Evolutionary conservation across 2,113 vertebrate genomes (phyloP), one percentile per base, ranked within the genome.

Genomic region (Tychaedon coryphoeus): DNA sequence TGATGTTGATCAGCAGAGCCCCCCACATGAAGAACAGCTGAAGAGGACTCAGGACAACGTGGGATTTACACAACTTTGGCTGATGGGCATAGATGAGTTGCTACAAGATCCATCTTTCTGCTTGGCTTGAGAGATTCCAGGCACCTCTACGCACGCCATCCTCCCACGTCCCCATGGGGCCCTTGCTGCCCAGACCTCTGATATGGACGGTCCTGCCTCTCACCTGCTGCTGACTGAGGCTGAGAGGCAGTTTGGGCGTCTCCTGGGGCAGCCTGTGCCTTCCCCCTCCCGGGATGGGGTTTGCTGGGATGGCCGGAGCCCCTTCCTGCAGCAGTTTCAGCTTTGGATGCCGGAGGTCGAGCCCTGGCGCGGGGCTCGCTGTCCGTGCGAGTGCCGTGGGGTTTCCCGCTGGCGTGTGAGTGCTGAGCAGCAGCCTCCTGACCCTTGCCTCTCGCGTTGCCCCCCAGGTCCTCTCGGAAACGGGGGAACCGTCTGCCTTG

Each of bases 401-500:
- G 45, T 76, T 75, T 91, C 77, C 88, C 69, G 14, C 91, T 70
- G 6, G 40, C 5, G 75, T 53, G 62, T 4, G 74, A 69, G 95
- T 1, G 58, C 87, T 34, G 83, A 61, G 71, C 73, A 34, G 34
- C 84, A 40, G 58, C 78, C 87, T 93, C 91, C 78, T 95, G 89
- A 94, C 53, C 8, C 85, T 5, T 92, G 82, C 88, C 72, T 93
- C 91, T 93, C 17, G 51, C 79, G 65, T 90, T 88, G 85, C 92
- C 90, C 82, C 22, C 64, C 91, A 93, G 91, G 92, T 96, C 78
- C 69, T 84, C 72, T 51, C 82, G 53, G 90, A 94, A 95, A 64
- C 16, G 65, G 87, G 64, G 87, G 88, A 79, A 88, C 84, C 56
- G 76, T 60, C 92, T 92, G 92, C 90, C 83, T 78, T 92, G 71